Evolutionary conservation across 2,797 vertebrate species (phyloP).

Genomic region (Sciurus carolinensis): DNA sequence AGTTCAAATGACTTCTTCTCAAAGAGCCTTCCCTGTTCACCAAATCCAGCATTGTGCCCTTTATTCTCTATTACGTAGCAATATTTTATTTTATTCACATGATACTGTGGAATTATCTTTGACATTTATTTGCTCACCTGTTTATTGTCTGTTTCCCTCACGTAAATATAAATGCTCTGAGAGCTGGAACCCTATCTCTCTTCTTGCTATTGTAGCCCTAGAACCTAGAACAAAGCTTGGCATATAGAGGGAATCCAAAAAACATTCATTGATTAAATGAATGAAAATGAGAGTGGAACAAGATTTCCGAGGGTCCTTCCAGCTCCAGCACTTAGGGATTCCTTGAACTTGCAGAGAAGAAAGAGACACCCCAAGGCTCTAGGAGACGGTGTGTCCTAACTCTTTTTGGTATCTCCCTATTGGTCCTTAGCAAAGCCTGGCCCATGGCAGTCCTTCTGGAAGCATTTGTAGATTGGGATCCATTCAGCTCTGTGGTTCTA

Average conservation of each 20-base stretch:
- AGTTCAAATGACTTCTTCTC: not conserved
- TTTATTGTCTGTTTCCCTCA: not conserved
- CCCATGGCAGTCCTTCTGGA: not conserved
- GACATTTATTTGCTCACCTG: not conserved
- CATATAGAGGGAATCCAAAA: not conserved
- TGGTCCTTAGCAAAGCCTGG: not conserved
- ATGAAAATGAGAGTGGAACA: not conserved
- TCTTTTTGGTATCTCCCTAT: not conserved
- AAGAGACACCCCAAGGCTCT: not conserved
- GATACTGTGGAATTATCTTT: not conserved
- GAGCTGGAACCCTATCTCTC: not conserved
- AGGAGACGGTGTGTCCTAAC: not conserved
- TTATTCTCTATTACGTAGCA: not conserved
- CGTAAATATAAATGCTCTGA: not conserved
- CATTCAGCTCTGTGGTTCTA: not conserved
- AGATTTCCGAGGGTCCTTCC: not conserved
- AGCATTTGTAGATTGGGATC: not conserved
- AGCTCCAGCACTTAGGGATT: not conserved
- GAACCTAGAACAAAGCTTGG: not conserved
- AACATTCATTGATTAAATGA: not conserved
- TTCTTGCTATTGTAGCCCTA: not conserved
- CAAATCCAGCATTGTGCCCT: fast-evolving
- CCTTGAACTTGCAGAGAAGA: not conserved
- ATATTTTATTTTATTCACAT: not conserved
- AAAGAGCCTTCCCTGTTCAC: not conserved